A percentile compares a stretch with the other conserved stretches of the same genome.
Evolutionary conservation across 2,888 invertebrate genomes (phyloP).

Genomic region (Disparrhopalites patrizii): DNA sequence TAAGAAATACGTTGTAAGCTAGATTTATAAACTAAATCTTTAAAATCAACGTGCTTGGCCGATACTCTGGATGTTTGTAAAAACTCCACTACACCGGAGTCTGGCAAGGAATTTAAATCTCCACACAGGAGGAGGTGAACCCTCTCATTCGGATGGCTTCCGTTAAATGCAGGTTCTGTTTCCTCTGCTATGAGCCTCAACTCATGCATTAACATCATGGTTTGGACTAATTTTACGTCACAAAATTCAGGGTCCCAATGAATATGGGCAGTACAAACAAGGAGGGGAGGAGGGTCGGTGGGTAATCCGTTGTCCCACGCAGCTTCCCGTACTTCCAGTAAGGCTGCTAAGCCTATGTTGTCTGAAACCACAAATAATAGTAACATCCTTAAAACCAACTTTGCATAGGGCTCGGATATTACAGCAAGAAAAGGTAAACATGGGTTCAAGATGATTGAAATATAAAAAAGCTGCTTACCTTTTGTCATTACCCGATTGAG

Average conservation of each 20-base stretch:
- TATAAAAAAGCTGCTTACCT: too few species aligned
- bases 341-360: constrained; percentile 94
- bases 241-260: constrained; percentile 99
- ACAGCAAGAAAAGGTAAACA: not conserved
- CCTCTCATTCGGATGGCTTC: constrained; percentile 60
- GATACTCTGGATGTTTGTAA: constrained; percentile 84
- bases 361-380: constrained; percentile 56
- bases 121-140: constrained; percentile 93
- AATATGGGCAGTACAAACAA: constrained; percentile 97
- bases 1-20: constrained; percentile 77
- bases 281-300: constrained; percentile 67
- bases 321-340: constrained; percentile 89
- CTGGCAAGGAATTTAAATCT: constrained; percentile 97
- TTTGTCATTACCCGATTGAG: constrained; percentile 98
- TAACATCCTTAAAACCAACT: not conserved
- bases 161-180: constrained; percentile 56
- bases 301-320: constrained; percentile 77
- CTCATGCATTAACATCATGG: constrained; percentile 97
- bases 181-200: constrained; percentile 82
- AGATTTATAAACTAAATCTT: constrained; percentile 87
- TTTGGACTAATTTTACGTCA: constrained; percentile 98
- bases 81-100: constrained; percentile 96
- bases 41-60: constrained; percentile 92
- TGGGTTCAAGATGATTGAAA: not conserved
- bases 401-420: not conserved